These are phyloP conservation scores for Epirrhoe alternata DNA, from an alignment of 2,888 invertebrate species.

Conservation along the genomic window DNA sequence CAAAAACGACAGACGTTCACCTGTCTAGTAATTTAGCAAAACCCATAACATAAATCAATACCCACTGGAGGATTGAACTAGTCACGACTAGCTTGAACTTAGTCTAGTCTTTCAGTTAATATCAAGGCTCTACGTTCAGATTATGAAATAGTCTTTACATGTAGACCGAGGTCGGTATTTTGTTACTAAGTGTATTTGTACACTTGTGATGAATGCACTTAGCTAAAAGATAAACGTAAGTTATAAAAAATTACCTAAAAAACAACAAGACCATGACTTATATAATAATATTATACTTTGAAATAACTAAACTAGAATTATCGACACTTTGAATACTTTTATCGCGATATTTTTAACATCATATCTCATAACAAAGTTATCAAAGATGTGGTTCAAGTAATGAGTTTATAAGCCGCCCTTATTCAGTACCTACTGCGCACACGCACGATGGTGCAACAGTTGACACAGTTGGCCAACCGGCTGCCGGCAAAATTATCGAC, in stretches of 20 bases:
- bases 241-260: no score
- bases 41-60: slow-evolving; percentile 27
- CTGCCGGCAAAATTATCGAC: slow-evolving; percentile 52
- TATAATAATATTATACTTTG: no score
- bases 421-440: slow-evolving; percentile 26
- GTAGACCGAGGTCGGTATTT: slow-evolving; percentile 59
- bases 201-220: no score
- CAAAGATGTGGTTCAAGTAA: no score
- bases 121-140: slow-evolving; percentile 63
- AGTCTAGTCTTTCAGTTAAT: slow-evolving; percentile 62
- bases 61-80: slow-evolving; percentile 31
- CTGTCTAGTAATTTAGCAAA: slow-evolving; percentile 12
- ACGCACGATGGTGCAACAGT: slow-evolving; percentile 48
- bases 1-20: slow-evolving; percentile 11
- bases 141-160: slow-evolving; percentile 61
- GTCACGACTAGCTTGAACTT: slow-evolving; percentile 62
- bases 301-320: no score
- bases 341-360: no score
- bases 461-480: slow-evolving; percentile 58
- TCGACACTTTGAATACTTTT: no score
- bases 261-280: no score
- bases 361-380: no score
- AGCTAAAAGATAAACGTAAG: no score
- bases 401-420: not conserved
- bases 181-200: slow-evolving; percentile 24